Conservation (phyloP, 1,140 invertebrate genomes). For the Drosophila guanche region DNA sequence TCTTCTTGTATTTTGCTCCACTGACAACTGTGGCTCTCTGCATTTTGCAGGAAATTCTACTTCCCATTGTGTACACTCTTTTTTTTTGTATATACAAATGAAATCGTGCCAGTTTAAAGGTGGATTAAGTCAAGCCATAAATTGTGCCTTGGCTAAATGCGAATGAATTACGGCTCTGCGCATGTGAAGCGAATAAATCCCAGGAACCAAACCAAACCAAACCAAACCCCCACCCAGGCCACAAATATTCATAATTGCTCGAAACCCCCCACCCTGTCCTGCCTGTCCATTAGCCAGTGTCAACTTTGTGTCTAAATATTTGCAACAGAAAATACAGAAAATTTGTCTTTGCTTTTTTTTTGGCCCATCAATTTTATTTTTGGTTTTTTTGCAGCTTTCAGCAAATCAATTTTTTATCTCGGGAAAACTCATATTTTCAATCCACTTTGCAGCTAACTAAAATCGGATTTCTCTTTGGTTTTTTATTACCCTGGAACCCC, state of each 20-base stretch:
- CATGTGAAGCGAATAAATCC: slow-evolving; percentile 39
- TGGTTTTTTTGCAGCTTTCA: slow-evolving; percentile 46
- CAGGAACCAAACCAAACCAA: no score
- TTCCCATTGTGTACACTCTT: slow-evolving; percentile 49
- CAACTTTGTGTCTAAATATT: slow-evolving; percentile 52
- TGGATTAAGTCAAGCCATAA: slow-evolving; percentile 77
- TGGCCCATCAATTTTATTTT: slow-evolving; percentile 50
- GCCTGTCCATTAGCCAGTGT: slow-evolving; percentile 44
- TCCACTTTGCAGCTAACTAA: no score
- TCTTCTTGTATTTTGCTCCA: slow-evolving; percentile 46
- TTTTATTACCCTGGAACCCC: not conserved
- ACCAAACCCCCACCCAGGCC: no score
- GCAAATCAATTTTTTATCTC: slow-evolving; percentile 53
- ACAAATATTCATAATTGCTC: slow-evolving; percentile 38
- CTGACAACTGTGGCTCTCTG: slow-evolving; percentile 40
- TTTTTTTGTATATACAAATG: slow-evolving; percentile 49
- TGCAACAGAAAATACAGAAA: slow-evolving; percentile 7
- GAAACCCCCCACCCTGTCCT: not conserved
- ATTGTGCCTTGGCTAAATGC: slow-evolving; percentile 60
- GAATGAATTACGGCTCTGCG: slow-evolving; percentile 44
- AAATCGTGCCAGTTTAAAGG: slow-evolving; percentile 72
- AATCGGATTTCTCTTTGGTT: not conserved
- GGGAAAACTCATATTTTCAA: no score
- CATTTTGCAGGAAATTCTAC: slow-evolving; percentile 60
- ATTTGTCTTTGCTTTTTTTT: slow-evolving; percentile 20